Evolutionary conservation across 2,797 vertebrate species (phyloP), one percentile per base, ranked within the genome.

Genomic region (Melanotaenia maccullochi): DNA sequence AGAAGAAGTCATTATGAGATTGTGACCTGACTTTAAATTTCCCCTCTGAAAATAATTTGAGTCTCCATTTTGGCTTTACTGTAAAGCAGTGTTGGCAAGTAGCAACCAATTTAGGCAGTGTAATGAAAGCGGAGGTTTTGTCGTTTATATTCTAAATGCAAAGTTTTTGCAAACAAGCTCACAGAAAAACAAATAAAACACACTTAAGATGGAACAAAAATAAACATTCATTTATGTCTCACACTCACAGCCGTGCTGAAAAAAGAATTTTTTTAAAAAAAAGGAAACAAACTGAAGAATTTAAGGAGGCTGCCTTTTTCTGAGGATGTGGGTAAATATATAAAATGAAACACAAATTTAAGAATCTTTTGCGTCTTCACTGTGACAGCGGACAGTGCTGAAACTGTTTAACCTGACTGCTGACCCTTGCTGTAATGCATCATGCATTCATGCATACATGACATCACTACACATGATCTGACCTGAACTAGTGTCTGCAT

Each of bases 1-100:
- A 81, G 70, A 80, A 68, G 57, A 78, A 75, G 32, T 56, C 73
- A 81, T 81, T 82, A 82, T 52, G 69, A 71, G 52, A 76, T 65
- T 78, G 67, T 76, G 80, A 87, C 75, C 59, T 59, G 73, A 82
- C 75, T 78, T 65, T 71, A 73, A 87, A 79, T 24, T 62, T 55
- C 36, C 54, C 36, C 40, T 63, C 40, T 68, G 65, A 57, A 81
- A 84, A 79, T 66, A 79, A 78, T 55, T 79, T 38, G 33, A 63
- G 64, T 33, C 52, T 54, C 60, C 12, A 59, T 57, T 57, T 49
- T 68, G 47, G 56, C 40, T 71, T 36, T 36, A 33, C 32, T 49
- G 59, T 60, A 58, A 77, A 38, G 56, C 32, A 44, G 33, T 0
- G 6, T 38, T 52, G 35, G 49, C 24, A 70, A 69, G 64, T 38